These are phyloP conservation scores for Hormiphora californensis DNA, from an alignment of 37 sponge, comb jelly and placozoan species.

Conservation along the genomic window DNA sequence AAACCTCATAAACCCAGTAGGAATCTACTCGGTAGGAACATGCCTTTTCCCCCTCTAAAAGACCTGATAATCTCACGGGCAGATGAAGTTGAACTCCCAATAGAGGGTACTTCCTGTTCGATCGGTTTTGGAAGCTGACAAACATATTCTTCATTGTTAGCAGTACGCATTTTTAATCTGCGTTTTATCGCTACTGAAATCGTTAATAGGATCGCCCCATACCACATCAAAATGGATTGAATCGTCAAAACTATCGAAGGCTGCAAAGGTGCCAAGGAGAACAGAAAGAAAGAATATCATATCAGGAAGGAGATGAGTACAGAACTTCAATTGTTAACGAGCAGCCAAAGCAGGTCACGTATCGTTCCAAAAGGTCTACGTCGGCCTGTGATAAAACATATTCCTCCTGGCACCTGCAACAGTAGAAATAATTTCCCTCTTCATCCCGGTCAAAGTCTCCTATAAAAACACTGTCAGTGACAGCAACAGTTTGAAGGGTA, in stretches of 20 bases:
- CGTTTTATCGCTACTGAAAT: constrained; percentile 4
- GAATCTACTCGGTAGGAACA: constrained; percentile 53
- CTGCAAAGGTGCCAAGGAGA: neutral
- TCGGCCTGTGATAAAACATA: constrained; percentile 31
- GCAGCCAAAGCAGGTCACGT: constrained; percentile 11
- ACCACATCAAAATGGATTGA: constrained; percentile 36
- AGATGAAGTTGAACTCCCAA: neutral
- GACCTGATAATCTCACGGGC: constrained; percentile 15
- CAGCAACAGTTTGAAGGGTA: neutral
- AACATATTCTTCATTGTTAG: constrained; percentile 40
- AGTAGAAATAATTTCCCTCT: constrained; percentile 37
- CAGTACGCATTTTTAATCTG: constrained; percentile 28
- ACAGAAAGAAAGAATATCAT: neutral
- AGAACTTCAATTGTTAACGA: constrained; percentile 24
- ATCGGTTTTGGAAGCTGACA: constrained; percentile 27
- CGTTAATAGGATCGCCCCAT: constrained; percentile 39
- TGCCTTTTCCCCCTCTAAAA: neutral
- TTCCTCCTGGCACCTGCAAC: constrained; percentile 33
- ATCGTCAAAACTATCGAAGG: constrained; percentile 10
- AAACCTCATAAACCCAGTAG: constrained; percentile 47
- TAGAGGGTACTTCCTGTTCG: neutral
- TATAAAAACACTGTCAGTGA: neutral
- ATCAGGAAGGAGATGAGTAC: neutral
- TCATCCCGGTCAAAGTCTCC: constrained; percentile 30
- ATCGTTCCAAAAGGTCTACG: neutral